These are phyloP conservation scores for Slavum lentiscoides DNA, from an alignment of 2,888 invertebrate genomes.

Conservation along the genomic window DNA sequence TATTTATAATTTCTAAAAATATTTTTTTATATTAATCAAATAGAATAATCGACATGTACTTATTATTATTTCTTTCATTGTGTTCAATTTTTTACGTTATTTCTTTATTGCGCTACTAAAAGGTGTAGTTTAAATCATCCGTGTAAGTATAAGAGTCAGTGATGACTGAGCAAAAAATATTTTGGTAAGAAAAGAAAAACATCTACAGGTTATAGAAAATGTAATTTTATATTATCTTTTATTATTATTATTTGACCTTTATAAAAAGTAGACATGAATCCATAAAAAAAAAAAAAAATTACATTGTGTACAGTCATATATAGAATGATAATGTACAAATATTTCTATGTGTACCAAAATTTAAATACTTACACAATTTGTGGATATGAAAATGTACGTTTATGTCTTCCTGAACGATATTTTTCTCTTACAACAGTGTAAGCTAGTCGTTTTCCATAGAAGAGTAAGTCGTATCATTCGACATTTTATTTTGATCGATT, in stretches of 20 bases:
- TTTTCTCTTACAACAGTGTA: background rate
- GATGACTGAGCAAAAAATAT: background rate
- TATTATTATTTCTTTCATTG: background rate
- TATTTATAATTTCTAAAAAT: no score
- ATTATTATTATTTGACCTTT: background rate
- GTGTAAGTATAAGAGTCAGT: background rate
- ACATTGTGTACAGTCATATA: background rate
- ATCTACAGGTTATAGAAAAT: background rate
- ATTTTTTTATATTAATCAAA: no score
- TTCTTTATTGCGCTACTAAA: background rate
- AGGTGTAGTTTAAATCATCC: background rate
- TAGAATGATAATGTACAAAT: background rate
- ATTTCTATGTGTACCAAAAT: background rate
- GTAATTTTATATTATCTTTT: background rate
- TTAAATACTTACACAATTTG: background rate
- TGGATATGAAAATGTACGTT: background rate
- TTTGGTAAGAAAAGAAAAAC: background rate
- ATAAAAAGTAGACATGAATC: background rate
- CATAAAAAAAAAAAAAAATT: background rate
- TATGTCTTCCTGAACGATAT: background rate
- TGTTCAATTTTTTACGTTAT: background rate
- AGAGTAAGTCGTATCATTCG: slow-evolving; percentile 4
- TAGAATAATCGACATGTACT: background rate
- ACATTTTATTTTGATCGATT: no score
- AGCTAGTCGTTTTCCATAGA: slow-evolving; percentile 1